phyloP scores from a whole-genome alignment of 2,797 vertebrate species.

The Poeciliopsis turneri region DNA sequence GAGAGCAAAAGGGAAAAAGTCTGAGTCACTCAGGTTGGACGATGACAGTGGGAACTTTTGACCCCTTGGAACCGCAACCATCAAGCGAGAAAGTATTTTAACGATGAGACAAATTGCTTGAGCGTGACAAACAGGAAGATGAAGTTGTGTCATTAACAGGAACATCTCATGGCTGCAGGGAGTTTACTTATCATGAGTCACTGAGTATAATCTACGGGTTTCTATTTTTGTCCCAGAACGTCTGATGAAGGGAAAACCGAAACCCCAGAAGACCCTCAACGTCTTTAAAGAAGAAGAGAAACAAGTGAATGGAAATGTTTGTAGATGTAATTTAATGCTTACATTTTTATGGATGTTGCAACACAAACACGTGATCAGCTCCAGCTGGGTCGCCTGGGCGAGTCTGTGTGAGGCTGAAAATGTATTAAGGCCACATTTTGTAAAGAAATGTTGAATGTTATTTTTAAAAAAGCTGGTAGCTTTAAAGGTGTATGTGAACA shows the following conservation, averaged over 20 bases:
- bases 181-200: slow-evolving; percentile 10
- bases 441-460: not conserved
- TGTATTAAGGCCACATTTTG: slow-evolving; percentile 18
- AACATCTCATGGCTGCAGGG: not conserved
- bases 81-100: slow-evolving; percentile 7
- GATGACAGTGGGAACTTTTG: not conserved
- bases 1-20: not conserved
- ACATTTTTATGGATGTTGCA: slow-evolving; percentile 44
- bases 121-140: slow-evolving; percentile 5
- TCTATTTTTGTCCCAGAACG: slow-evolving; percentile 5
- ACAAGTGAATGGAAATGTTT: not conserved
- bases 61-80: not conserved
- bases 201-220: not conserved
- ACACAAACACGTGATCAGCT: slow-evolving; percentile 46
- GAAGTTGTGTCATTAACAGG: not conserved
- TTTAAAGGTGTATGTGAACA: not conserved
- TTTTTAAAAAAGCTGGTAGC: not conserved
- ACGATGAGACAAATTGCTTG: slow-evolving; percentile 14
- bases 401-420: slow-evolving; percentile 55
- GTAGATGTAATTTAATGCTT: slow-evolving; percentile 39
- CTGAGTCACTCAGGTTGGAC: slow-evolving; percentile 22
- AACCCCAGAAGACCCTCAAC: not conserved
- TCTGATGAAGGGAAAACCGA: not conserved
- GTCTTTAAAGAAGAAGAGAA: not conserved
- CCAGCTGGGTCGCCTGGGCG: slow-evolving; percentile 47